phyloP scores from a whole-genome alignment of 2,888 invertebrate genomes.

The Stenichneumon culpator region DNA sequence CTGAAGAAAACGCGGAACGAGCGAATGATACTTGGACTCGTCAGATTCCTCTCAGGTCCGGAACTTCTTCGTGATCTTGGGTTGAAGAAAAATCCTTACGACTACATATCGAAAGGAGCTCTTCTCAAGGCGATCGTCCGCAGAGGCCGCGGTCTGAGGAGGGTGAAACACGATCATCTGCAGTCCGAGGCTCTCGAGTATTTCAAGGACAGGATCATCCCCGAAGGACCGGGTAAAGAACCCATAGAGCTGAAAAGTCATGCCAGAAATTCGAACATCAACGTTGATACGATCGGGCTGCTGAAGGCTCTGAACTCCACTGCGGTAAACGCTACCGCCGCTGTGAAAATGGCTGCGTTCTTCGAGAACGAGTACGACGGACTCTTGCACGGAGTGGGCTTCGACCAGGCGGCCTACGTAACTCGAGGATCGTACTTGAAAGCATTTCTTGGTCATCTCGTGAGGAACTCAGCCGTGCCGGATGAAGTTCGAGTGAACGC shows the following conservation, averaged over 20 bases:
- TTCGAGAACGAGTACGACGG: conserved; percentile 50
- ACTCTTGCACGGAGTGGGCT: conserved; percentile 49
- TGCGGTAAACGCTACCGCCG: neutral
- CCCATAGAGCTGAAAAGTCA: conserved; percentile 53
- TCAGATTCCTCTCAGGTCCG: conserved; percentile 55
- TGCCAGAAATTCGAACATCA: conserved; percentile 35
- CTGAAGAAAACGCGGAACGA: neutral
- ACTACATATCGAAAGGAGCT: conserved; percentile 51
- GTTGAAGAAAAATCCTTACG: conserved; percentile 36
- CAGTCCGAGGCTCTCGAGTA: conserved; percentile 16
- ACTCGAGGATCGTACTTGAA: conserved; percentile 56
- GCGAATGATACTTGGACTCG: neutral
- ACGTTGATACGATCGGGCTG: conserved; percentile 51
- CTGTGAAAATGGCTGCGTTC: conserved; percentile 31
- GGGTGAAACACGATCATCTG: conserved; percentile 43
- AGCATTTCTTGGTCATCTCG: conserved; percentile 43
- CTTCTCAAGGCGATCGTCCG: conserved; percentile 47
- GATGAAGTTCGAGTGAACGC: conserved; percentile 20
- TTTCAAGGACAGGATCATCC: neutral
- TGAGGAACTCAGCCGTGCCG: conserved; percentile 26
- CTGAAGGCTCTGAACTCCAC: conserved; percentile 46
- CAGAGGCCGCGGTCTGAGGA: conserved; percentile 38
- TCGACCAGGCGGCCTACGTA: conserved; percentile 45
- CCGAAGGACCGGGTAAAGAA: neutral
- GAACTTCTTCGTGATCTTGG: conserved; percentile 32